Percentiles rank a stretch among this genome's conserved stretches.
Evolutionary conservation across 2,888 invertebrate species (phyloP).

Genomic region (Pterobdella sp.): DNA sequence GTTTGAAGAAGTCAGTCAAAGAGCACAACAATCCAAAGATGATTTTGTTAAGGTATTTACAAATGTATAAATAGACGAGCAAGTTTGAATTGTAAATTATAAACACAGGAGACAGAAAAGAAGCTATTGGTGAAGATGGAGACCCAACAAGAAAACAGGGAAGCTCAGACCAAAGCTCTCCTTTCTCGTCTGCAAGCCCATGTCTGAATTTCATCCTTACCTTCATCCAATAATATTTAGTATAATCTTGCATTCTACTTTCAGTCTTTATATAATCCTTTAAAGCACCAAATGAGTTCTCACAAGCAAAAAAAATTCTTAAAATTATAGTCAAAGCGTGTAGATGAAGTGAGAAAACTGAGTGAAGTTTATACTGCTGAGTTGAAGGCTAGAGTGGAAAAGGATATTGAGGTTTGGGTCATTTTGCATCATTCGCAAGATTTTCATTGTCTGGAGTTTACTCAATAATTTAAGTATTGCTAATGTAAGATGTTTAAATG

Average conservation of each 20-base stretch:
- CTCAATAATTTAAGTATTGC: too few relatives aligned
- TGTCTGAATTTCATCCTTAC: constrained; percentile 41
- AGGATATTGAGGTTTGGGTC: constrained; percentile 62
- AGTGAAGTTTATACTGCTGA: constrained; percentile 78
- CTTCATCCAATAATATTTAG: background rate
- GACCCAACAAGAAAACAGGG: constrained; percentile 78
- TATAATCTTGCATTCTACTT: background rate
- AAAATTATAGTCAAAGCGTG: background rate
- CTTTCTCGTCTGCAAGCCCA: constrained; percentile 57
- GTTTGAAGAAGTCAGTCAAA: constrained; percentile 41
- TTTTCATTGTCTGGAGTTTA: too few relatives aligned
- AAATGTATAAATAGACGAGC: background rate
- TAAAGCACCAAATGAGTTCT: background rate
- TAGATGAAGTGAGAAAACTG: constrained; percentile 31
- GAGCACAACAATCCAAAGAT: constrained; percentile 33
- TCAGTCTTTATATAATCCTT: too few relatives aligned
- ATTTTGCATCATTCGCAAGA: too few relatives aligned
- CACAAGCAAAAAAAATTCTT: background rate
- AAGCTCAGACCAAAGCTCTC: constrained; percentile 79
- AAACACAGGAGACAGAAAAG: constrained; percentile 65
- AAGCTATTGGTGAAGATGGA: constrained; percentile 62
- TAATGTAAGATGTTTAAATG: too few relatives aligned
- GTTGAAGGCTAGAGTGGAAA: constrained; percentile 50
- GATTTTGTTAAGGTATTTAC: constrained; percentile 45
- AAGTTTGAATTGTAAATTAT: background rate